Evolutionary conservation across 2,797 vertebrate species (phyloP).

Genomic region (Sebastolobus alascanus): DNA sequence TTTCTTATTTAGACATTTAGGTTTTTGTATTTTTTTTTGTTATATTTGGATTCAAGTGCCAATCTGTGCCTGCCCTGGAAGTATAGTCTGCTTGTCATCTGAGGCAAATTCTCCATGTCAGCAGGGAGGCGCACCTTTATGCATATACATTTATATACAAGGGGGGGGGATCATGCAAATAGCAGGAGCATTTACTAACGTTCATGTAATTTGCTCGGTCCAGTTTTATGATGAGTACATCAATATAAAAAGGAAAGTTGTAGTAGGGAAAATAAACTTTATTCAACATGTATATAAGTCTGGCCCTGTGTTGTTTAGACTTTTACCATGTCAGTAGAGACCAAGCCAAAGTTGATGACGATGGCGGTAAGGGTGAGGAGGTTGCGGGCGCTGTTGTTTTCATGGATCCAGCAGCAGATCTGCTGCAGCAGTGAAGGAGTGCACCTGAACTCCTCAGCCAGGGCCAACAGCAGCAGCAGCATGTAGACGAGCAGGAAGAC

Average conservation of each 20-base stretch:
- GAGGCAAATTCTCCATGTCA: not conserved
- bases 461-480: conserved; percentile 79
- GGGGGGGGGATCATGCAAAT: conserved; percentile 5
- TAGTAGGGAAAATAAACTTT: not conserved
- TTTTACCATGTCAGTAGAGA: conserved; percentile 82
- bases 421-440: conserved; percentile 75
- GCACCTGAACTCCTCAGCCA: conserved; percentile 84
- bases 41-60: not conserved
- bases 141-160: not conserved
- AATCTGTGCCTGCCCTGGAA: not conserved
- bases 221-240: not conserved
- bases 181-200: not conserved
- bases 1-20: not conserved
- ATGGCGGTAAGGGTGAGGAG: conserved; percentile 83
- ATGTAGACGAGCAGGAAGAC: conserved; percentile 80
- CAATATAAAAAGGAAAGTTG: not conserved
- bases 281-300: not conserved
- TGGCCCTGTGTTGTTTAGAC: not conserved
- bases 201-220: not conserved
- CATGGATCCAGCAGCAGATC: conserved; percentile 85
- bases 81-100: not conserved
- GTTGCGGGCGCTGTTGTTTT: conserved; percentile 84
- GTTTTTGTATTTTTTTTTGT: not conserved
- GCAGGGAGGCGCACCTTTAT: not conserved
- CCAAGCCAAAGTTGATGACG: conserved; percentile 80